Base-by-base conservation (phyloP, 2,888 invertebrate species). In the Tryphoninae sp. region DNA sequence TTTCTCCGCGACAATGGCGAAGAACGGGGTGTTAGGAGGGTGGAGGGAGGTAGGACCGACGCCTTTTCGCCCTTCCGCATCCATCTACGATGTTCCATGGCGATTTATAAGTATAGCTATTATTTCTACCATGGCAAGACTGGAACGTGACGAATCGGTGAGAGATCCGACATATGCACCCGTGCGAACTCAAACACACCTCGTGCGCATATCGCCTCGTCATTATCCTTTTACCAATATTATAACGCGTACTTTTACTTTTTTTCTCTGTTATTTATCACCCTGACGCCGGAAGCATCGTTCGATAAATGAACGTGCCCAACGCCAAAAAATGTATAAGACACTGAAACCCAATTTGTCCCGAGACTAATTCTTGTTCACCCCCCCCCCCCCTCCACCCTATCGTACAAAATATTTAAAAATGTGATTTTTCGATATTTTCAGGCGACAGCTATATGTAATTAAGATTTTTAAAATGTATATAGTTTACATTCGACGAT, bases 61-160 rank as follows among this genome's bases (percentile, higher is more conserved):
- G 42, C 42, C 40, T 74, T 65, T 74, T 45, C 65, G 55, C 23
- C 42, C 22, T 74, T 55, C 22, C 26, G 33, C 49, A 16, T 64
- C 16, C 40, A 64, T 65, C 26, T 40, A 73, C 13, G 33, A 40
- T 45, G 26, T 49, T 51, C 73, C 2, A 16, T 72, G 22, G 8
- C 33, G 26, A 19, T 42, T 33, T 40, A 59, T 71, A 3, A 22
- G 11, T 74, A n/a, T n/a, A 55, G 53, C 55, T 64, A 16, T 55
- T 64, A 55, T 55, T 55, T 55, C 42, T 65, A 11, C 33, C 8
- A 64, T n/a, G n/a, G 16, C 23, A 42, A 23, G 13, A 33, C 55
- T 33, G 22, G n/a, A 64, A 59, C 62, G 61, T 72, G 72, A 51
- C 61, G 72, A 72, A 72, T 74, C 74, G 42, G 33, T 65, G 64